phyloP scores from a whole-genome alignment of 2,797 vertebrate genomes.

The Choloepus didactylus region DNA sequence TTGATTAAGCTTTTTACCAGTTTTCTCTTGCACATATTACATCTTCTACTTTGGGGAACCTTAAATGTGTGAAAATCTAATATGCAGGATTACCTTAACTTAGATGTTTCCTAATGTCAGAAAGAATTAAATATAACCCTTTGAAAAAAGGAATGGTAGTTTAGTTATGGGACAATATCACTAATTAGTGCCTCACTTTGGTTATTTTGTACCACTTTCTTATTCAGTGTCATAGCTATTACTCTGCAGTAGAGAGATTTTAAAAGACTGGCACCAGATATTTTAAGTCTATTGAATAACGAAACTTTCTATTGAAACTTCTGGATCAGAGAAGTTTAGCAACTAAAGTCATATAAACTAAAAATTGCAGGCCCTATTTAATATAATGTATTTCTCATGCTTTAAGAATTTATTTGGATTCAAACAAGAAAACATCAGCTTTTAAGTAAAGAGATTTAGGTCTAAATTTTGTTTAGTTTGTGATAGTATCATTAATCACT shows the following conservation, averaged over 20 bases:
- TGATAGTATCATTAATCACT: constrained; percentile 72
- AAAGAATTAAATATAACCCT: background rate
- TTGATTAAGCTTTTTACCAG: constrained; percentile 35
- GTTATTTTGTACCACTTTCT: constrained; percentile 33
- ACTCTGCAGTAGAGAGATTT: constrained; percentile 43
- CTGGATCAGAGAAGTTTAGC: constrained; percentile 59
- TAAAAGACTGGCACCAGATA: constrained; percentile 58
- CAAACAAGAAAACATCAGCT: constrained; percentile 66
- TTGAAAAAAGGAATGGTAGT: constrained; percentile 43
- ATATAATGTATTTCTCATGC: constrained; percentile 62
- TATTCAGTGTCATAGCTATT: background rate
- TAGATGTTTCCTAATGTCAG: constrained; percentile 45
- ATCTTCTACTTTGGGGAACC: constrained; percentile 4
- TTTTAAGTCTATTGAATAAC: constrained; percentile 9
- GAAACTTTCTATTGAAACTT: constrained; percentile 37
- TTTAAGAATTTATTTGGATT: constrained; percentile 69
- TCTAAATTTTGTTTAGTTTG: constrained; percentile 70
- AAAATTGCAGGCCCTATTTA: constrained; percentile 49
- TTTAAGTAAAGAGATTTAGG: constrained; percentile 77
- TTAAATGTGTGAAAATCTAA: constrained; percentile 1
- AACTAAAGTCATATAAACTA: constrained; percentile 59
- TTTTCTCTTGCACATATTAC: constrained; percentile 1
- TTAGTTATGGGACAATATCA: background rate
- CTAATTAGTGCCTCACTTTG: background rate
- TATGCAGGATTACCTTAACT: background rate